These are phyloP conservation scores for Rhysida immarginata DNA, from an alignment of 1,140 invertebrate genomes.

Conservation along the genomic window DNA sequence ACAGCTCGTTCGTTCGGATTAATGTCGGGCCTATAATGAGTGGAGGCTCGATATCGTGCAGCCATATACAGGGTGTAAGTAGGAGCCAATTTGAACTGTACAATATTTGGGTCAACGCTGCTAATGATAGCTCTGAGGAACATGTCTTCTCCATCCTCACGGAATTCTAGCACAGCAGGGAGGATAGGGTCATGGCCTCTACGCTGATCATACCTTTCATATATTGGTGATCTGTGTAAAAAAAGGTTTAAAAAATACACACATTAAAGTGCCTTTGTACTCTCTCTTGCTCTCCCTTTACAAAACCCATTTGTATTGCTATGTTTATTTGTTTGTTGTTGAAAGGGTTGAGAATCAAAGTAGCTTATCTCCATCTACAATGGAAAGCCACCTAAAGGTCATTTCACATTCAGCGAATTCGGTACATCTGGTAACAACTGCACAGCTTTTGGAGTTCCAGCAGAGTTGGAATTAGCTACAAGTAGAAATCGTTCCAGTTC, in stretches of 20 bases:
- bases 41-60: conserved; percentile 64
- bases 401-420: too few species aligned
- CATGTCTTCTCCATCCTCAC: conserved; percentile 81
- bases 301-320: too few species aligned
- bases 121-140: conserved; percentile 75
- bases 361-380: too few species aligned
- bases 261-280: too few species aligned
- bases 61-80: conserved; percentile 91
- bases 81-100: conserved; percentile 57
- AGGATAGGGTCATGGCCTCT: conserved; percentile 67
- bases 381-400: too few species aligned
- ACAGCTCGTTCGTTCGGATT: conserved; percentile 79
- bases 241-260: neutral
- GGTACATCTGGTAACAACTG: too few species aligned
- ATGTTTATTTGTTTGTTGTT: too few species aligned
- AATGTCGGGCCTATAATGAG: conserved; percentile 78
- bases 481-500: too few species aligned
- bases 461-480: too few species aligned
- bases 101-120: conserved; percentile 51
- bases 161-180: conserved; percentile 84
- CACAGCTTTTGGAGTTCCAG: too few species aligned
- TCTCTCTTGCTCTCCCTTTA: too few species aligned
- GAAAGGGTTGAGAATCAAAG: too few species aligned
- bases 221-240: neutral
- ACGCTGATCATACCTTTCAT: conserved; percentile 27